Evolutionary conservation across 2,888 invertebrate species (phyloP).

Genomic region (Ormia ochracea): DNA sequence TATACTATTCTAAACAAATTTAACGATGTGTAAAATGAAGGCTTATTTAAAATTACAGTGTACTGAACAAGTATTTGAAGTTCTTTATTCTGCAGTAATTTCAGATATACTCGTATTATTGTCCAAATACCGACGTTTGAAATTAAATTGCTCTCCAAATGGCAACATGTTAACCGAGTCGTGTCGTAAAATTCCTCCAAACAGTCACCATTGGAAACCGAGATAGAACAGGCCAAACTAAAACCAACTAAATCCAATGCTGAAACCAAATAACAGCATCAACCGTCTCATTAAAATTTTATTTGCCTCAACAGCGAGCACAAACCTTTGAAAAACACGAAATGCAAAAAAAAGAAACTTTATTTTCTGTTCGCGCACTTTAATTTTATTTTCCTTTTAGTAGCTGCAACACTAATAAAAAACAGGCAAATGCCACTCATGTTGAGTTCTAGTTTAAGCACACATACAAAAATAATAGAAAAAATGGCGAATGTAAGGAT

Average conservation of each 20-base stretch:
- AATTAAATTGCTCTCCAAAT: conserved; percentile 10
- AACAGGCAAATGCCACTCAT: conserved; percentile 19
- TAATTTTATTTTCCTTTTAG: conserved; percentile 16
- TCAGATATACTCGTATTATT: not conserved
- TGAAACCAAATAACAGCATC: conserved; percentile 34
- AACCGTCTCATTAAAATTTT: conserved; percentile 50
- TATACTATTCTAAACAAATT: too few relatives aligned
- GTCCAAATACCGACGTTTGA: not conserved
- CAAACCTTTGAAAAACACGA: not conserved
- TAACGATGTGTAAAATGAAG: too few relatives aligned
- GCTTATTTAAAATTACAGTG: too few relatives aligned
- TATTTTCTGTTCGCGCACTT: conserved; percentile 1
- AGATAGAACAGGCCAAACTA: conserved; percentile 2
- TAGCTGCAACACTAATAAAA: not conserved
- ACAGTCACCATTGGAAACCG: conserved; percentile 1
- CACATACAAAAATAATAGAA: not conserved
- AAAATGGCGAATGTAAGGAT: conserved; percentile 3
- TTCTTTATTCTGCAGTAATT: not conserved
- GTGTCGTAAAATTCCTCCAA: conserved; percentile 21
- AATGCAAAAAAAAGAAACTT: not conserved
- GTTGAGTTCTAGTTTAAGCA: conserved; percentile 16
- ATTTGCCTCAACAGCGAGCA: conserved; percentile 28
- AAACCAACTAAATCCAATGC: conserved; percentile 5
- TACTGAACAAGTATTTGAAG: too few relatives aligned
- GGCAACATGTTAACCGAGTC: conserved; percentile 17